Evolutionary conservation across 2,888 invertebrate species (phyloP), one percentile per base, ranked within the genome.

Genomic region (Alentia gelatinosa): DNA sequence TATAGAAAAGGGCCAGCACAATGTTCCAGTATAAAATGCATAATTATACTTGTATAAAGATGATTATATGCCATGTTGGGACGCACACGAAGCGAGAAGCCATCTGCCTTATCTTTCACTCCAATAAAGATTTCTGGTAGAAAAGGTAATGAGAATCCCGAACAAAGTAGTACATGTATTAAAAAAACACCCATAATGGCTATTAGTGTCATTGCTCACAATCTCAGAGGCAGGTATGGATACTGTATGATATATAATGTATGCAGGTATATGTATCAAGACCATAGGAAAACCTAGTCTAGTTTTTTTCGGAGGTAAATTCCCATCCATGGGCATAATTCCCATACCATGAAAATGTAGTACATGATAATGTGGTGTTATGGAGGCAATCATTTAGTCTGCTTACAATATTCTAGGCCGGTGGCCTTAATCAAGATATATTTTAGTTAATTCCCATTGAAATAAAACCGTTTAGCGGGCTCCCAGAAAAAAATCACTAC

Each of bases 171-270:
- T 26, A 12, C n/a, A n/a, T 56, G 56, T 56, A 56, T 37, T 79
- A 79, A 39, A 79, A 79, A 39, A 39, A 79, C 79, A 37, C 12
- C 79, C 37, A 79, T 79, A 23, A 26, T 68, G 30, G 26, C 30
- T 15, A 26, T 68, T 12, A 68, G n/a, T 30, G 30, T 68, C 68
- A 68, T 19, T 68, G 26, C 68, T 68, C 39, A 3, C 79, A 79
- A 79, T 79, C 68, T 79, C 79, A 79, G 79, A 79, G 79, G 79
- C 79, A 35, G 39, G 79, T 39, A 39, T 79, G 37, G 79, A 37
- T 79, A 19, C 37, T 79, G 79, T 68, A 68, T 68, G 68, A 56
- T 56, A 56, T 56, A n/a, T n/a, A n/a, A n/a, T n/a, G n/a, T n/a
- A n/a, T n/a, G n/a, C 26, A 68, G 30, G 68, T 68, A 68, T 68